Conservation (phyloP, 2,113 vertebrate species). For the Hippocampus comes region DNA sequence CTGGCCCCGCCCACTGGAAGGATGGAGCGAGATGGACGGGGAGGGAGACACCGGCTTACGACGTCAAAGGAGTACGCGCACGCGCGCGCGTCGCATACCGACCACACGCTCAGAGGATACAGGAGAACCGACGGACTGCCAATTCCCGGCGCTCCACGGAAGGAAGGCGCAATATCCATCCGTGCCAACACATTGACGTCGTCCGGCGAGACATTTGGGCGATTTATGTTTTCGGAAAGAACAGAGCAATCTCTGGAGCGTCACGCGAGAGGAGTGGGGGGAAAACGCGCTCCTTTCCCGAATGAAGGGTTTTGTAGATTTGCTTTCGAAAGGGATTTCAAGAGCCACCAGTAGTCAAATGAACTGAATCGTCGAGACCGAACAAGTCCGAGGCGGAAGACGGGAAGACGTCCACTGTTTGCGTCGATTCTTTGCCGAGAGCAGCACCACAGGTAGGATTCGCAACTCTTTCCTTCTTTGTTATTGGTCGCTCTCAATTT, state of each 20-base stretch:
- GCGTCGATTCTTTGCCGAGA: conserved; percentile 36
- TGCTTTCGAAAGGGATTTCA: conserved; percentile 27
- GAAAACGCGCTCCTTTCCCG: conserved; percentile 50
- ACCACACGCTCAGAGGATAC: conserved; percentile 30
- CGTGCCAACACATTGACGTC: conserved; percentile 10
- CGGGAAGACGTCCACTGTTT: conserved; percentile 37
- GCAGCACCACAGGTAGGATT: conserved; percentile 46
- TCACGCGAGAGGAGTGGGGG: not conserved
- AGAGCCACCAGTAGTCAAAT: conserved; percentile 49
- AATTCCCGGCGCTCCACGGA: conserved; percentile 54
- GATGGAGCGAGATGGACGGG: conserved; percentile 73
- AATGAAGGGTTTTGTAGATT: conserved; percentile 43
- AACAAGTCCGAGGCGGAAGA: conserved; percentile 39
- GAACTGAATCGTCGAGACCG: conserved; percentile 47
- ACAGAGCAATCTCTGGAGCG: not conserved
- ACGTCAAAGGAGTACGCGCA: conserved; percentile 72
- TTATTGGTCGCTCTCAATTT: not conserved
- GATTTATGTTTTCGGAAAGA: conserved; percentile 23
- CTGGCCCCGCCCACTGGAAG: conserved; percentile 70
- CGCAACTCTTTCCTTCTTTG: conserved; percentile 7
- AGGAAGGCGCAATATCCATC: conserved; percentile 49
- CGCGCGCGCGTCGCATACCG: conserved; percentile 12
- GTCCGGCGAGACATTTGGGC: not conserved
- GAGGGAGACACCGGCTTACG: conserved; percentile 80
- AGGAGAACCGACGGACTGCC: conserved; percentile 57